Evolutionary conservation across 2,113 vertebrate species (phyloP).

Genomic region (Steatornis caripensis): DNA sequence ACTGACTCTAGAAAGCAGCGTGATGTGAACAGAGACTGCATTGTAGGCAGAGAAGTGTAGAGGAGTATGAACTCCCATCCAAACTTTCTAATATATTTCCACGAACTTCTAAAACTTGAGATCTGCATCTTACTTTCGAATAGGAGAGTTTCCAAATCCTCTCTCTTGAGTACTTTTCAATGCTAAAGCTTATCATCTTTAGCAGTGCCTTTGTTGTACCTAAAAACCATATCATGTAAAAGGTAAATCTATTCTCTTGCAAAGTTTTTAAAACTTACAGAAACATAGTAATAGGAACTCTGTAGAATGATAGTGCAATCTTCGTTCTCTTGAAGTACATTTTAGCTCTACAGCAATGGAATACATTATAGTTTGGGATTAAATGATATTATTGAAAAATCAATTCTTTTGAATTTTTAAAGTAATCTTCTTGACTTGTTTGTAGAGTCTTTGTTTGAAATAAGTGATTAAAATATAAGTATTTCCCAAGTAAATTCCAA

Average conservation of each 20-base stretch:
- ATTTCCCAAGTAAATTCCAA: not conserved
- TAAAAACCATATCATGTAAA: accelerated
- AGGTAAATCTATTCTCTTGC: not conserved
- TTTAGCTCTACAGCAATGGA: not conserved
- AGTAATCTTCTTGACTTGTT: not conserved
- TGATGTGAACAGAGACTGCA: not conserved
- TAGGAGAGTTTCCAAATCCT: not conserved
- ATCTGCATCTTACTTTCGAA: not conserved
- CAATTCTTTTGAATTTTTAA: not conserved
- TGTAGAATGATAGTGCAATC: not conserved
- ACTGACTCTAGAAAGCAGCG: not conserved
- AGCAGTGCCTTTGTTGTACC: not conserved
- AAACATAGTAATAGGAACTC: not conserved
- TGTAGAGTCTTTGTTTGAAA: not conserved
- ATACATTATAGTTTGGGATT: not conserved
- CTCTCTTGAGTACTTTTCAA: not conserved
- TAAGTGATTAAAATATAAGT: not conserved
- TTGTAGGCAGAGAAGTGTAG: not conserved
- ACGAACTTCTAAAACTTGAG: not conserved
- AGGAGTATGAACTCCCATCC: not conserved
- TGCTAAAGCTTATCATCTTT: not conserved
- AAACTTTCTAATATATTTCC: not conserved
- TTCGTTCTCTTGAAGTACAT: not conserved
- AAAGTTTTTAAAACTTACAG: not conserved
- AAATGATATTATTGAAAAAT: not conserved